Evolutionary conservation across 2,797 vertebrate species (phyloP), one percentile per base, ranked within the genome.

Genomic region (Adrianichthys oophorus): DNA sequence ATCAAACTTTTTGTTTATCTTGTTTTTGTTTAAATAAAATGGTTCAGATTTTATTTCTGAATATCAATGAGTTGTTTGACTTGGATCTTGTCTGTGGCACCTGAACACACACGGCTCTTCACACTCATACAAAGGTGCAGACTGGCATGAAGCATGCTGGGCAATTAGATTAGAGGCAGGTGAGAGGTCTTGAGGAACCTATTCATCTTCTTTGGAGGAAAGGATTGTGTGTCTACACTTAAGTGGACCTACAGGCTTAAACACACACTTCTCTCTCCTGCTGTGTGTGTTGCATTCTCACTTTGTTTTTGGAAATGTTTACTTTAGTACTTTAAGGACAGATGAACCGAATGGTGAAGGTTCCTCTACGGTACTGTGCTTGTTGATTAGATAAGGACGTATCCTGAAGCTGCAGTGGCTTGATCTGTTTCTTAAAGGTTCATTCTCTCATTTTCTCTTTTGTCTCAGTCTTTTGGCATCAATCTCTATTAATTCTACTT

Each of bases 151-250:
- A 63, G 52, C 83, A 53, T 68, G 85, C 80, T 79, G 83, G 50
- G 76, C 32, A 6, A 63, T 74, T 32, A 26, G 65, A 72, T 63
- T 65, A 62, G 62, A 77, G 54, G 52, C 70, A 82, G 70, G 70
- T 78, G 79, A 76, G 61, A 61, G 50, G 57, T 86, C 86, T 88
- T 79, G 80, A 90, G 67, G 76, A 74, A 62, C 63, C 72, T 83
- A 52, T 85, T 80, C 66, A 52, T 79, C 78, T 54, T 74, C 60
- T 47, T 52, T 19, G 37, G 41, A 50, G 55, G 49, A 55, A 1
- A 16, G 45, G 21, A 13, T 48, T 42, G 4, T 47, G 19, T 37
- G 3, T n/a, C 13, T 49, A 5, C 44, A 59, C 58, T 68, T 49
- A 44, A 60, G 40, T 43, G 14, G 4, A 58, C 43, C 47, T 64